These are phyloP conservation scores for Natrix natrix DNA, from an alignment of 2,797 vertebrate genomes.

Conservation along the genomic window DNA sequence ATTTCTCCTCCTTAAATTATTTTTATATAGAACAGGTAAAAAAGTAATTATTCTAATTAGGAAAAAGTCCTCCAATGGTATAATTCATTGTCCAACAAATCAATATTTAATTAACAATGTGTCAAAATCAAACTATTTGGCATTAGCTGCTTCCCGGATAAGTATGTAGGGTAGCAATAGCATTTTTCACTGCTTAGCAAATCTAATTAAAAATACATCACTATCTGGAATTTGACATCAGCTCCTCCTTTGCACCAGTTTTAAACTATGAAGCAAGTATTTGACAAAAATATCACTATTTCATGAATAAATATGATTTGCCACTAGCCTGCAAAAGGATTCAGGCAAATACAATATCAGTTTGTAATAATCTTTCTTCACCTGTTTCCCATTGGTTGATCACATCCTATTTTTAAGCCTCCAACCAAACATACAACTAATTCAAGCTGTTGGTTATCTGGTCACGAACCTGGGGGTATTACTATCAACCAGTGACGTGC, in stretches of 20 bases:
- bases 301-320: neutral
- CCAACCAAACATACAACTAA: neutral
- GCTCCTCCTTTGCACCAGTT: neutral
- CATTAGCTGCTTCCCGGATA: slow-evolving; percentile 37
- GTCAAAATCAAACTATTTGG: slow-evolving; percentile 50
- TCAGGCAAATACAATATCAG: neutral
- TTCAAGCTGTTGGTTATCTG: neutral
- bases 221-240: neutral
- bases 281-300: neutral
- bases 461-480: neutral
- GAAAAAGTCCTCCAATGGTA: slow-evolving; percentile 51
- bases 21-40: slow-evolving; percentile 45
- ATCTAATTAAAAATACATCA: neutral
- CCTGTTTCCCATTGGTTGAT: neutral
- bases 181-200: slow-evolving; percentile 22
- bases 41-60: slow-evolving; percentile 66
- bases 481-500: too few species aligned
- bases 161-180: slow-evolving; percentile 34
- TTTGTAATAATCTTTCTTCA: neutral
- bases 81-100: slow-evolving; percentile 62
- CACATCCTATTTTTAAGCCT: neutral
- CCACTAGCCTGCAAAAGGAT: neutral
- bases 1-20: slow-evolving; percentile 49
- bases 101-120: slow-evolving; percentile 74
- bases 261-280: neutral